phyloP scores from a whole-genome alignment of 2,888 invertebrate genomes.

The Anaspis maculata region DNA sequence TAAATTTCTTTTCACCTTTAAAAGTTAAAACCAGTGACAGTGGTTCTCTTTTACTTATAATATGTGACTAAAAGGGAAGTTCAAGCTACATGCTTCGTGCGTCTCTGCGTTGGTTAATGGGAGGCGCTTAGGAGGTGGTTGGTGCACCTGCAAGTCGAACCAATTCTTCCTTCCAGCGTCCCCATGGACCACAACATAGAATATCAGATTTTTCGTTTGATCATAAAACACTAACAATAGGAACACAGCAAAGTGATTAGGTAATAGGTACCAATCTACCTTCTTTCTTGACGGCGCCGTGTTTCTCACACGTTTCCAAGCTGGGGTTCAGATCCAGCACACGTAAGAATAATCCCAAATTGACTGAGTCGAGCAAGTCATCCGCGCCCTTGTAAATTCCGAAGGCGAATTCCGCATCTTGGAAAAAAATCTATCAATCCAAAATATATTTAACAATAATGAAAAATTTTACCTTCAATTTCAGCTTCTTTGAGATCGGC shows the following conservation, averaged over 20 bases:
- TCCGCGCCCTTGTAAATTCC: conserved; percentile 51
- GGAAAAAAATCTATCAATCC: conserved; percentile 7
- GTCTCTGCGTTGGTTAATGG: too few relatives aligned
- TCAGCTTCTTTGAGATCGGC: conserved; percentile 30
- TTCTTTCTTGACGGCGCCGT: conserved; percentile 78
- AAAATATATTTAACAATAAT: background rate
- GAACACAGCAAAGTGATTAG: background rate
- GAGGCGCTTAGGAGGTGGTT: too few relatives aligned
- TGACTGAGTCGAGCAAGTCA: conserved; percentile 80
- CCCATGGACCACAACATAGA: too few relatives aligned
- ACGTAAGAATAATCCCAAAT: conserved; percentile 85
- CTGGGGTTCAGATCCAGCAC: conserved; percentile 93
- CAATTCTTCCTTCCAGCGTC: too few relatives aligned
- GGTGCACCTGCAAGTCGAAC: too few relatives aligned
- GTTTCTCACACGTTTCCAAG: conserved; percentile 79
- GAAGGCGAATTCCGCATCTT: conserved; percentile 33
- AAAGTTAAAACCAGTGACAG: conserved; percentile 15
- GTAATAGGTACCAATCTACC: conserved; percentile 16
- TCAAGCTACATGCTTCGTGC: too few relatives aligned
- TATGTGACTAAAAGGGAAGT: too few relatives aligned
- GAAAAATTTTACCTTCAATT: conserved; percentile 26
- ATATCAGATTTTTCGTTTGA: too few relatives aligned
- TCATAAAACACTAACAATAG: background rate
- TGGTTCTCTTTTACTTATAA: conserved; percentile 3
- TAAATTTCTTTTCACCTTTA: conserved; percentile 83